Evolutionary conservation across 2,888 invertebrate species (phyloP), one percentile per base, ranked within the genome.

Genomic region (Orthonevra nobilis): DNA sequence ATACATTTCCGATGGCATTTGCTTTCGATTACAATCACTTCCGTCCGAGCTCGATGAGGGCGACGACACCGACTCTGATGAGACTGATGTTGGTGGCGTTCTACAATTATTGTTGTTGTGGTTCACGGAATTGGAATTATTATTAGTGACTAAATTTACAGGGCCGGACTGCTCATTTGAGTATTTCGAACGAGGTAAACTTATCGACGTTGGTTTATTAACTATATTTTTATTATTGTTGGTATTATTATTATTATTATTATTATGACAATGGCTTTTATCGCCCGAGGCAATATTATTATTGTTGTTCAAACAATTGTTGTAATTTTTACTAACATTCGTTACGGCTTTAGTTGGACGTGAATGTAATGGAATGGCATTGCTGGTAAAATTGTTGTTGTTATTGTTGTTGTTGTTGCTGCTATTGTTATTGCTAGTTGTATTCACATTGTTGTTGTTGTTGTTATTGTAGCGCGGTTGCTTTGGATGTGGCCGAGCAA

Each of bases 401-500:
- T 61, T 77, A 44, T 72, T 82, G 36, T 72, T 81, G 40, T 54
- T 81, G 46, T 38, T 69, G 36, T 40, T 66, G 44, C 17, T 73
- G 10, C 42, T 82, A 14, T 73, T 81, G 30, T 20, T 82, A 19
- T 70, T 82, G 20, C 61, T 82, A 23, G 20, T 75, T 30, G 17
- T 74, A 79, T 73, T 82, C 15, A 23, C 74, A 44, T 60, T 81
- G 32, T 58, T 81, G n/a, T 60, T 81, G 12, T 60, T 72, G 50
- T 38, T 77, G 34, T 60, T n/a, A n/a, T n/a, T 82, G 30, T 82
- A 83, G 28, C 83, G 81, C 34, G 83, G 83, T 52, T 85, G 84
- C 54, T 85, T 85, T 26, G 85, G 85, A 79, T 85, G 84, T 48
- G 85, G 85, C 34, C 83, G 81, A 7, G 83, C 83, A 81, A 85